Evolutionary conservation across 2,113 vertebrate genomes (phyloP), one percentile per base, ranked within the genome.

Genomic region (Anarrhichthys ocellatus): DNA sequence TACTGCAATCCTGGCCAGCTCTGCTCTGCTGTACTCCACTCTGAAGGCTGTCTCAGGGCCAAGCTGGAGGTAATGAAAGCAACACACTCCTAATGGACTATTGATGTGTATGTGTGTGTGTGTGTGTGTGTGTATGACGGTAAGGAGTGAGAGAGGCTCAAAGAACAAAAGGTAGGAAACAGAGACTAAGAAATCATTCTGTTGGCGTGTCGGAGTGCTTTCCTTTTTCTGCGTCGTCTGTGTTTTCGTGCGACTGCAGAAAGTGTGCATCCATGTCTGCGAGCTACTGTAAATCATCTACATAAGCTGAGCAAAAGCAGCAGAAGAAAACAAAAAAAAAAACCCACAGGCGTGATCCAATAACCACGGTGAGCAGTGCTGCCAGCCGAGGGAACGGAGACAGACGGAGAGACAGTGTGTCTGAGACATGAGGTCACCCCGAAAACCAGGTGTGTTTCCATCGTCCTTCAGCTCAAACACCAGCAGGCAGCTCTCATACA

Each of bases 11-110:
- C 78, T 68, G 78, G 89, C 85, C 72, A 82, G 84, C 88, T 86
- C 76, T 29, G 68, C 85, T 80, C 78, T 44, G 79, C 77, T 88
- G 81, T 87, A 81, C 89, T 87, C 68, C 83, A 83, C 88, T 90
- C 78, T 69, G 88, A 90, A 91, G 90, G 83, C 91, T 90, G 88
- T 91, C 90, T 92, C 86, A 91, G 85, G 88, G 88, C 87, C 90
- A 91, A 88, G 90, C 89, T 89, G 77, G 86, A 91, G 91, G 92
- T 92, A 92, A 93, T 90, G 91, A 93, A 93, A 93, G 90, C 86
- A 92, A 90, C 86, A 88, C 90, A 83, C 74, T 88, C 89, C 91
- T 93, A 92, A 93, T 92, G 91, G 91, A 81, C 91, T 91, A 89
- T 88, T 88, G 89, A 91, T 91, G 91, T 84, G 85, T 83, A 82